These are phyloP conservation scores for Staurois parvus DNA, from an alignment of 2,797 vertebrate genomes.

Conservation along the genomic window DNA sequence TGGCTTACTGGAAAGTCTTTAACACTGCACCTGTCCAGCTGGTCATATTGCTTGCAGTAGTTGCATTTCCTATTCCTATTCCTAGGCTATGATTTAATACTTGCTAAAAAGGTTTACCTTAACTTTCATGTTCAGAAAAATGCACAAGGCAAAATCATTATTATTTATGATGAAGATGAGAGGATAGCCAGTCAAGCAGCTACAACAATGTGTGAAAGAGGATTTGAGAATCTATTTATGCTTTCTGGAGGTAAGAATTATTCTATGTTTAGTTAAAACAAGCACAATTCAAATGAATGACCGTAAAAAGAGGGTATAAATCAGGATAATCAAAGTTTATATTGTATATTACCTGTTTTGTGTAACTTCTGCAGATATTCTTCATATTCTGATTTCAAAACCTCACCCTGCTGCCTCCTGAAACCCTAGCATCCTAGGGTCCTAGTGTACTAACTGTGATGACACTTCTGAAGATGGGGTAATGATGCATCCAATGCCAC, in stretches of 20 bases:
- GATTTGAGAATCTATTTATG: conserved; percentile 96
- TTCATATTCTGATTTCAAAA: too few species aligned
- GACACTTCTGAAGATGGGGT: too few species aligned
- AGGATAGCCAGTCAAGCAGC: conserved; percentile 89
- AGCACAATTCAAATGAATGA: too few species aligned
- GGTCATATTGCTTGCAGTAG: neutral
- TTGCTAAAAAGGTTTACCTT: conserved; percentile 74
- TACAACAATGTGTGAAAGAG: conserved; percentile 92
- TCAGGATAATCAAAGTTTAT: too few species aligned
- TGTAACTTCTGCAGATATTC: too few species aligned
- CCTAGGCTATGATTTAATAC: conserved; percentile 46
- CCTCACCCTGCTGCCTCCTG: too few species aligned
- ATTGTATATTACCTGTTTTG: too few species aligned
- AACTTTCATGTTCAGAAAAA: conserved; percentile 86
- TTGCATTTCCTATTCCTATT: neutral
- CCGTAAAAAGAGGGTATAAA: too few species aligned
- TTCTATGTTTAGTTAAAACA: neutral
- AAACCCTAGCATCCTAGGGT: too few species aligned
- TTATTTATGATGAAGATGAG: conserved; percentile 94
- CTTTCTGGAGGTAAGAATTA: conserved; percentile 88
- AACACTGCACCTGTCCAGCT: neutral
- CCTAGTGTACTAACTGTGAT: too few species aligned
- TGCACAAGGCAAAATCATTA: conserved; percentile 88
- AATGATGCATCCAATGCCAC: too few species aligned
- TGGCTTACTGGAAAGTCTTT: neutral